Evolutionary conservation across 2,797 vertebrate species (phyloP).

Genomic region (Vireo griseus): DNA sequence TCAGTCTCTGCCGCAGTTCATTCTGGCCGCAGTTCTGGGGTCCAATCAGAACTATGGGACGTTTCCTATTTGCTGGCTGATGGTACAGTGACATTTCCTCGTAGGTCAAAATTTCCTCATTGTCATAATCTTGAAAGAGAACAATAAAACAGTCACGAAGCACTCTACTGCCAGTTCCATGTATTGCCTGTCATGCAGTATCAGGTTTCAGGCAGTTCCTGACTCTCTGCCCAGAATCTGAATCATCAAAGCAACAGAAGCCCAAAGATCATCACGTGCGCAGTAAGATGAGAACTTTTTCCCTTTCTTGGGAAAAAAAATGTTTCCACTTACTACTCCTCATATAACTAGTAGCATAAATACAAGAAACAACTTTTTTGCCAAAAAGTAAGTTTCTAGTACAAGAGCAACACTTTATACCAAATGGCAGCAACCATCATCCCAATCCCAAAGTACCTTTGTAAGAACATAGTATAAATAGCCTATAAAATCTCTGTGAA

Average conservation of each 20-base stretch:
- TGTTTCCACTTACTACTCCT: neutral
- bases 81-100: slow-evolving; percentile 99
- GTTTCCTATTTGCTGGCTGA: slow-evolving; percentile 93
- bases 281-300: neutral
- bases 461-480: neutral
- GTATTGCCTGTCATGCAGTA: neutral
- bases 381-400: neutral
- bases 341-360: neutral
- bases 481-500: neutral
- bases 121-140: slow-evolving; percentile 84
- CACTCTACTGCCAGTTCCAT: neutral
- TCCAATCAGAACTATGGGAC: slow-evolving; percentile 92
- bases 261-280: neutral
- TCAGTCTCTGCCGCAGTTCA: slow-evolving; percentile 87
- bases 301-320: neutral
- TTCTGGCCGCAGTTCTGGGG: slow-evolving; percentile 90
- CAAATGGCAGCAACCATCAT: neutral
- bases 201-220: neutral
- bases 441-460: neutral
- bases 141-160: neutral
- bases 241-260: neutral
- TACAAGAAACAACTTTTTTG: neutral
- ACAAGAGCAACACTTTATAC: neutral
- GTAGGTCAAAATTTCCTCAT: slow-evolving; percentile 94
- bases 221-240: neutral